Percentiles rank a stretch among this genome's conserved stretches.
Evolutionary conservation across 1,140 invertebrate species (phyloP).

Genomic region (Halictus rubicundus): DNA sequence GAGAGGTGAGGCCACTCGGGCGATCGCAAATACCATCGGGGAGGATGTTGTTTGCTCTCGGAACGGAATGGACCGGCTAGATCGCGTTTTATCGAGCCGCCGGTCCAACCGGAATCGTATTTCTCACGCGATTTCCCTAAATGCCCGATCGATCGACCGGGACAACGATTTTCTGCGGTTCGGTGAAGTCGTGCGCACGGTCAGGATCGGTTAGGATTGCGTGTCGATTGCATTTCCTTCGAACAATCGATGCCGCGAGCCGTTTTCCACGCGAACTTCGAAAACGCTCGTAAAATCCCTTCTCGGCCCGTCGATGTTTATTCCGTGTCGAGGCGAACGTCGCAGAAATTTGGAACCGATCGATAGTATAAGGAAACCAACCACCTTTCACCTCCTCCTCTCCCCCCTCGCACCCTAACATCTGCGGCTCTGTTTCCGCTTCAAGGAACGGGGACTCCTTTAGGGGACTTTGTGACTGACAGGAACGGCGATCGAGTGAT

Average conservation of each 20-base stretch:
- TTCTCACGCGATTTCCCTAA: conserved; percentile 19
- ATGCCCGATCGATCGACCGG: background rate
- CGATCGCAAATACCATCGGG: background rate
- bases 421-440: background rate
- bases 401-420: too few species aligned
- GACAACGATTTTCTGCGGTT: background rate
- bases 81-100: conserved; percentile 1
- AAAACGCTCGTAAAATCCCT: background rate
- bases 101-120: background rate
- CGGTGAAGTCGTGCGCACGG: conserved; percentile 11
- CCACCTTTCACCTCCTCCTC: too few species aligned
- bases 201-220: background rate
- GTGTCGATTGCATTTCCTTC: background rate
- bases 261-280: background rate
- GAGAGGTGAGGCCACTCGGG: conserved; percentile 31
- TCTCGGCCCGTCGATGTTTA: too few species aligned
- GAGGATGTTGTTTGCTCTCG: background rate
- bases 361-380: background rate
- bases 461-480: background rate
- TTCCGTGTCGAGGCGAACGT: too few species aligned
- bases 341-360: conserved; percentile 1
- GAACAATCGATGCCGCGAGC: background rate
- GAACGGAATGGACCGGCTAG: conserved; percentile 1
- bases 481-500: background rate
- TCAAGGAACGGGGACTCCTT: conserved; percentile 15